phyloP scores from a whole-genome alignment of 2,113 vertebrate genomes.

The Seriola aureovittata region DNA sequence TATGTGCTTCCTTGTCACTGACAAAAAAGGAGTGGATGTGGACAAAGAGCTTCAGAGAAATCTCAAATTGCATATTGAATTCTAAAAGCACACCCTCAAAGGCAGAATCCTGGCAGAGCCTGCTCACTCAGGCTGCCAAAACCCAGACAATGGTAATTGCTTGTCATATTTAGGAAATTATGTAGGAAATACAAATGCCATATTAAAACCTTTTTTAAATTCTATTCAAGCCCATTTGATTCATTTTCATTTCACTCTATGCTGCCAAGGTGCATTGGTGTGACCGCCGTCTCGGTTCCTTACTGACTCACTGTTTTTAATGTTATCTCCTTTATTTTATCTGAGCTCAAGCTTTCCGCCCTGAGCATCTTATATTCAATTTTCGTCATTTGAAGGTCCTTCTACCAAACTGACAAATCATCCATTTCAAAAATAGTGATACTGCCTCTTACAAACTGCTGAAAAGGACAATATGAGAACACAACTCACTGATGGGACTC shows the following conservation, averaged over 20 bases:
- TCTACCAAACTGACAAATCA: conserved; percentile 15
- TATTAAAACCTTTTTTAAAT: conserved; percentile 55
- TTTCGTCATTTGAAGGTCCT: conserved; percentile 12
- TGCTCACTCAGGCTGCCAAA: conserved; percentile 61
- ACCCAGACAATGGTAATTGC: conserved; percentile 73
- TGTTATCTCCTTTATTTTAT: conserved; percentile 41
- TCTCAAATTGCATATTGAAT: conserved; percentile 76
- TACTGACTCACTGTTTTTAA: conserved; percentile 25
- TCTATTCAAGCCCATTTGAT: conserved; percentile 50
- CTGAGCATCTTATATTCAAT: conserved; percentile 5
- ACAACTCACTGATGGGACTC: conserved; percentile 9
- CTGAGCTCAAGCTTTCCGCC: not conserved
- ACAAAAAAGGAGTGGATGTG: conserved; percentile 59
- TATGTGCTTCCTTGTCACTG: conserved; percentile 48
- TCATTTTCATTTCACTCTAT: conserved; percentile 33
- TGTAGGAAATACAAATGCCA: conserved; percentile 60
- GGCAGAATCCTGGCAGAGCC: conserved; percentile 66
- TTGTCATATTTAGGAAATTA: conserved; percentile 73
- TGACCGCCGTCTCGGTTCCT: conserved; percentile 20
- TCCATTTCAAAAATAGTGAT: conserved; percentile 25
- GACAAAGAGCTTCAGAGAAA: conserved; percentile 70
- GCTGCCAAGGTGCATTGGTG: conserved; percentile 23
- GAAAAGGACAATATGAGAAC: conserved; percentile 9
- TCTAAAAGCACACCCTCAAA: conserved; percentile 71
- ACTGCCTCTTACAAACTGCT: not conserved